phyloP scores from a whole-genome alignment of 2,113 vertebrate genomes.

The Myanophis thanlyinensis region DNA sequence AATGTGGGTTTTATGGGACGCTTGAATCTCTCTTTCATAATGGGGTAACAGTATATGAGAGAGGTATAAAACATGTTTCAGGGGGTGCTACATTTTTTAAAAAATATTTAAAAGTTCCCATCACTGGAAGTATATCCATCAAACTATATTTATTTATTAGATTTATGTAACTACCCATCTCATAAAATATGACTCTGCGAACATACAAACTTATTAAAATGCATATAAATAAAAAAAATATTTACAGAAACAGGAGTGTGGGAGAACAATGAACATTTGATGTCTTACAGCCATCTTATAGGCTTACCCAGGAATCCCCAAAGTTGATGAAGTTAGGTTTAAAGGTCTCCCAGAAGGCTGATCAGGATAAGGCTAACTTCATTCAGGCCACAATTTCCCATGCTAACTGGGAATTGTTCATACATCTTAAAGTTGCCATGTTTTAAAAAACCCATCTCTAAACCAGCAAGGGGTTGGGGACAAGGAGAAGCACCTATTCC shows the following conservation, averaged over 20 bases:
- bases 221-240: not conserved
- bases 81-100: not conserved
- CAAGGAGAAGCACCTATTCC: not conserved
- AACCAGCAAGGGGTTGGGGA: not conserved
- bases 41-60: not conserved
- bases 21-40: not conserved
- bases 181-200: not conserved
- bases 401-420: not conserved
- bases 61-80: not conserved
- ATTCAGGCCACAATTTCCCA: not conserved
- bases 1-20: not conserved
- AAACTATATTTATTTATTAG: not conserved
- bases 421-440: not conserved
- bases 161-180: not conserved
- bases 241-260: not conserved
- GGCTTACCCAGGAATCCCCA: not conserved
- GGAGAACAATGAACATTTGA: not conserved
- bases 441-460: not conserved
- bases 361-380: not conserved
- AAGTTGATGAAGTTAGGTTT: not conserved
- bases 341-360: not conserved
- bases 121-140: not conserved
- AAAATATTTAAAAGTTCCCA: not conserved
- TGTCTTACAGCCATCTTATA: not conserved
- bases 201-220: not conserved